Base-by-base conservation (phyloP, 2,888 invertebrate species). In the Zaprionus lineosus region DNA sequence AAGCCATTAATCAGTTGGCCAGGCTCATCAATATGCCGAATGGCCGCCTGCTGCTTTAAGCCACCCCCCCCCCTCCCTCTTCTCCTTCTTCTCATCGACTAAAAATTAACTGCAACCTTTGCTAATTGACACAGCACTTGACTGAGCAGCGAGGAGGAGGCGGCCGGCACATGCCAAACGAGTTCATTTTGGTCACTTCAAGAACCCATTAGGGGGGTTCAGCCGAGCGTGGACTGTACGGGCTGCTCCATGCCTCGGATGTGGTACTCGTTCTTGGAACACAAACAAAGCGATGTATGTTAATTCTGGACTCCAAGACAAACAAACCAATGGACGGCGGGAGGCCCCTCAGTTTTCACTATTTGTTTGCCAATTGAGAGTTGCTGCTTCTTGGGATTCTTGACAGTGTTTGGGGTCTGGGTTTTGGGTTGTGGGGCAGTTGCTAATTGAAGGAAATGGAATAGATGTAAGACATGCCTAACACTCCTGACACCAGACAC, bases 151-250 rank as follows among this genome's bases (percentile, higher is more conserved):
- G 12, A 18, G 1, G 19, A 8, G 9, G 19, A 8, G 5, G n/a
- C 8, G 16, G 34, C 9, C 16, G 65, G 53, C 71, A 62, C 82
- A 84, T 67, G 82, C 74, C 83, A 78, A 63, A 68, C 36, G 29
- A 36, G 34, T 47, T 69, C 53, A 64, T 84, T 84, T 84, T 74
- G 82, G 78, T 67, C 83, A 82, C 78, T 84, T 78, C 82, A 65
- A 63, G 78, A 55, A 52, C 36, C 61, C 60, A 78, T 78, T 77
- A 82, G 69, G 62, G 31, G 33, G 39, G 16, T 19, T 51, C 74
- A 77, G 65, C 84, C 61, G 60, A 65, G 74, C 84, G 65, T 67
- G 59, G 82, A 74, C 59, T 60, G 44, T 55, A 72, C 75, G 75
- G 60, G 47, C 57, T 55, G 66, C 44, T 56, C 39, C 57, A 69